These are phyloP conservation scores for Protomyctophum bolini DNA, from an alignment of 2,113 vertebrate genomes.

Conservation along the genomic window DNA sequence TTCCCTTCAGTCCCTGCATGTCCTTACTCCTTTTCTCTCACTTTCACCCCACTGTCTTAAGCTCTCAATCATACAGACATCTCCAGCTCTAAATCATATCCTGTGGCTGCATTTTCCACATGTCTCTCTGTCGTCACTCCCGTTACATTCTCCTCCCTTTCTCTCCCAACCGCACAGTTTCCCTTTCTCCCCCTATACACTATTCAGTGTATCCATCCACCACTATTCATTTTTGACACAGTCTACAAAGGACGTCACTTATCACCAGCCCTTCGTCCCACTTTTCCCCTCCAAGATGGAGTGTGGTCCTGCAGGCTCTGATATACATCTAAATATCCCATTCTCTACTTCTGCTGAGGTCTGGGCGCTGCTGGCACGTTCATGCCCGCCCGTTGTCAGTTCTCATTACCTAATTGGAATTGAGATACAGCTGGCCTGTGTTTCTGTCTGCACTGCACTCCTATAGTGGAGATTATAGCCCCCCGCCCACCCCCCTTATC, in stretches of 20 bases:
- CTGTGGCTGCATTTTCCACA: background rate
- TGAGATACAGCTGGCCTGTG: slow-evolving; percentile 75
- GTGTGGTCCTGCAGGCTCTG: slow-evolving; percentile 45
- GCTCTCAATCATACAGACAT: background rate
- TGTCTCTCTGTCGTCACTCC: background rate
- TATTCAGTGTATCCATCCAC: background rate
- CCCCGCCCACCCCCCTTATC: slow-evolving; percentile 26
- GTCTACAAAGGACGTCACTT: background rate
- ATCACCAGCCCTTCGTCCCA: slow-evolving; percentile 37
- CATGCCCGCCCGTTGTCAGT: slow-evolving; percentile 74
- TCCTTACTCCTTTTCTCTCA: no score
- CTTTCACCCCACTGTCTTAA: no score
- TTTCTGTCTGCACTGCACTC: slow-evolving; percentile 62
- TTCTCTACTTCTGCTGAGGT: slow-evolving; percentile 37
- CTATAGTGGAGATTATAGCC: slow-evolving; percentile 30
- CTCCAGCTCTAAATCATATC: background rate
- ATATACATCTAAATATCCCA: slow-evolving; percentile 46
- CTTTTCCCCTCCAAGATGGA: slow-evolving; percentile 18
- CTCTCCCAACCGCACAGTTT: background rate
- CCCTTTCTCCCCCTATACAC: background rate
- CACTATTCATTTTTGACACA: slow-evolving; percentile 51
- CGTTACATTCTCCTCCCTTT: background rate
- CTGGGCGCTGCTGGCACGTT: slow-evolving; percentile 39
- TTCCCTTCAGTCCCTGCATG: no score
- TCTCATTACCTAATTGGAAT: slow-evolving; percentile 81